Conservation (phyloP, 2,797 vertebrate genomes). For the Streptopelia turtur region DNA sequence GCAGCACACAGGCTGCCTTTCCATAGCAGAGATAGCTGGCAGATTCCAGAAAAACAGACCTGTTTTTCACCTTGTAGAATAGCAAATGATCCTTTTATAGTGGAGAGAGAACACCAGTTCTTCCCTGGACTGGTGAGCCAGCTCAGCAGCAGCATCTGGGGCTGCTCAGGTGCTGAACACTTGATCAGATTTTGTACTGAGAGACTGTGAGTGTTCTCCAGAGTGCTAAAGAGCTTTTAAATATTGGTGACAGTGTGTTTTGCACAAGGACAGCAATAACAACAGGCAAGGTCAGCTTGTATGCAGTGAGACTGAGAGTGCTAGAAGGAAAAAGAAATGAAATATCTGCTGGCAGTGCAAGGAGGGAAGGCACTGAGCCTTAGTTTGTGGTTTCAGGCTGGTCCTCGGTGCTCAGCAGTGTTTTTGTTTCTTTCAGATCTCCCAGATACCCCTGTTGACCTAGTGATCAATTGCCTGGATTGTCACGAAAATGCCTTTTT, state of each 20-base stretch:
- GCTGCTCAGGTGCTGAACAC: background rate
- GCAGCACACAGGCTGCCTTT: background rate
- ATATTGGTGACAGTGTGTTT: accelerated
- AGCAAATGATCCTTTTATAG: background rate
- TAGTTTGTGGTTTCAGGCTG: accelerated
- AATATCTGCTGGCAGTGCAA: background rate
- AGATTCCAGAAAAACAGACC: background rate
- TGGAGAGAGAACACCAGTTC: accelerated
- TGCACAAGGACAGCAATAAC: accelerated
- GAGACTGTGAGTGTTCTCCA: background rate
- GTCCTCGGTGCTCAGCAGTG: accelerated
- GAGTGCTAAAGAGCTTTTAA: background rate
- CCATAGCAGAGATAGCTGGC: accelerated
- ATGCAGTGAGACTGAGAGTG: accelerated
- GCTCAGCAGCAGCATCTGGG: background rate
- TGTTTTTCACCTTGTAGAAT: background rate
- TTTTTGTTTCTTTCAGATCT: constrained; percentile 83
- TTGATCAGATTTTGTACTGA: background rate
- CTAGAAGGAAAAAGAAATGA: background rate
- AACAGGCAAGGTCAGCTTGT: background rate
- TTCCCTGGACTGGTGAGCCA: background rate
- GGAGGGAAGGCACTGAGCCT: background rate
- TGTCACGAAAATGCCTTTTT: constrained; percentile 95
- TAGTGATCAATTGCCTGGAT: constrained; percentile 98
- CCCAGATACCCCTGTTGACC: constrained; percentile 93